Percentiles rank a stretch among this genome's conserved stretches.
phyloP scores from a whole-genome alignment of 2,113 vertebrate species.

The Lucifuga dentata region DNA sequence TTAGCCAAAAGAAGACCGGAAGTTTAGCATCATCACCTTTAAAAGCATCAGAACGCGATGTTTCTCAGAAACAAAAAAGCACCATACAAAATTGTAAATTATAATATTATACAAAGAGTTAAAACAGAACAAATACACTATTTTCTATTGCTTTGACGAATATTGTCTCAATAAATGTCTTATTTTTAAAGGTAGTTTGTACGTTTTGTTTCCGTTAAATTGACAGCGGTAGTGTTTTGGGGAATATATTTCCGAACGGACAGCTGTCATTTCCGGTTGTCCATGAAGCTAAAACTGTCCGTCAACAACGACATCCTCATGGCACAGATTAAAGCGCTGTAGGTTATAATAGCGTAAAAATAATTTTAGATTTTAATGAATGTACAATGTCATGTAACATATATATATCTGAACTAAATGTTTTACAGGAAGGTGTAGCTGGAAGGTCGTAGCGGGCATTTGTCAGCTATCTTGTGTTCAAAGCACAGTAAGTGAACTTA shows the following conservation, averaged over 20 bases:
- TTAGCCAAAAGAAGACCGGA: conserved; percentile 32
- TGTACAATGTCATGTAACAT: accelerated
- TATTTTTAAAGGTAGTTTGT: conserved; percentile 7
- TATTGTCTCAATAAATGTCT: neutral
- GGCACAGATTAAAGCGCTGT: neutral
- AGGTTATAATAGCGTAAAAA: neutral
- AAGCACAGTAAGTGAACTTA: conserved; percentile 36
- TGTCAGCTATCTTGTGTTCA: conserved; percentile 16
- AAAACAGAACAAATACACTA: accelerated
- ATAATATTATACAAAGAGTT: neutral
- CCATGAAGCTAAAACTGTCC: conserved; percentile 8
- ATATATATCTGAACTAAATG: neutral
- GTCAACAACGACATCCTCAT: neutral
- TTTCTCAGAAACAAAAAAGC: neutral
- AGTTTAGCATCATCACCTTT: neutral
- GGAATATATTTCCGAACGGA: conserved; percentile 74
- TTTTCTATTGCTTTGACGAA: neutral
- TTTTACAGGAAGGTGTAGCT: neutral
- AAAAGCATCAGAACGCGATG: neutral
- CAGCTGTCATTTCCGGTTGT: conserved; percentile 41
- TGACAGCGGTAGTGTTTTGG: conserved; percentile 12
- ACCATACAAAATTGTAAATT: neutral
- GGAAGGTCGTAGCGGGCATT: conserved; percentile 55
- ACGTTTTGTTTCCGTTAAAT: neutral
- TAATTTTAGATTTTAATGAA: accelerated